Evolutionary conservation across 1,140 invertebrate species (phyloP).

Genomic region (Ceratosolen fusciceps): DNA sequence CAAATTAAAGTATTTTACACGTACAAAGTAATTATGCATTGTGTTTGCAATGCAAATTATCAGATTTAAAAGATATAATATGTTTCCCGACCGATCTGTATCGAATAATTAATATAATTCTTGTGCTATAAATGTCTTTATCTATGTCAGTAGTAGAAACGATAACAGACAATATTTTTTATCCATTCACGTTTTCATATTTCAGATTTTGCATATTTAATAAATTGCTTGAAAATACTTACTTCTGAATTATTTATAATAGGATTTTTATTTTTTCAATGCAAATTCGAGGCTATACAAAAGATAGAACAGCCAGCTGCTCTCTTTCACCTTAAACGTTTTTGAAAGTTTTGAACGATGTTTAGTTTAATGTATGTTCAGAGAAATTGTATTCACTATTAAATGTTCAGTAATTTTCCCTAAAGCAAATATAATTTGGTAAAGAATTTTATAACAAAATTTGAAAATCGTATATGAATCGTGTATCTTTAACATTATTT

Average conservation of each 20-base stretch:
- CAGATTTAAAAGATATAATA: not conserved
- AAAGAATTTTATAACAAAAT: not conserved
- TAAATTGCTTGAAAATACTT: not conserved
- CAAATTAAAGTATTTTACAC: no score
- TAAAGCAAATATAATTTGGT: not conserved
- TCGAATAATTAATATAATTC: slow-evolving; percentile 6
- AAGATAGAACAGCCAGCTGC: not conserved
- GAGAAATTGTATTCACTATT: not conserved
- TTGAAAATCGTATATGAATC: not conserved
- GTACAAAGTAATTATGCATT: no score
- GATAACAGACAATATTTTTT: not conserved
- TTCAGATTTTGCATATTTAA: not conserved
- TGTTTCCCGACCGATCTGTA: slow-evolving; percentile 3
- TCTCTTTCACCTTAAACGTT: slow-evolving; percentile 39
- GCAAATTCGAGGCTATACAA: not conserved
- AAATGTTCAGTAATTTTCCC: not conserved
- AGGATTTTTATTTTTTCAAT: not conserved
- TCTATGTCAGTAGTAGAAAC: slow-evolving; percentile 5
- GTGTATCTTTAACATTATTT: not conserved
- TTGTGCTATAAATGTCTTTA: not conserved
- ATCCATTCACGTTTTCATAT: not conserved
- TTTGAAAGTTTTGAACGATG: slow-evolving; percentile 41
- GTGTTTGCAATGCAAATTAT: no score
- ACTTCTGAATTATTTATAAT: not conserved
- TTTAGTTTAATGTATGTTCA: not conserved